Base-by-base conservation (phyloP, 2,113 vertebrate genomes). In the Mirza zaza region DNA sequence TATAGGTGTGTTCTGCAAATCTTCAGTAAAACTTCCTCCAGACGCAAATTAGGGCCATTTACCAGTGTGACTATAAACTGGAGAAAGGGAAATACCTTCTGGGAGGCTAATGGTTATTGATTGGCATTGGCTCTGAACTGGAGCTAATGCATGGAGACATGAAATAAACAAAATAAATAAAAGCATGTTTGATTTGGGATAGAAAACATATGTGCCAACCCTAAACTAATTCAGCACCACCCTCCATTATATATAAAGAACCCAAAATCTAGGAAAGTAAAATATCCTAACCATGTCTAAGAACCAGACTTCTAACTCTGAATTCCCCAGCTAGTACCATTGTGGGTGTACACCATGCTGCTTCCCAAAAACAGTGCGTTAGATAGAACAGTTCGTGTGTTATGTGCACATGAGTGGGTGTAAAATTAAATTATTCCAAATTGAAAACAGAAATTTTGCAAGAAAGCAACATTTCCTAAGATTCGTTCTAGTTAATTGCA, bases 361-460 rank as follows among this genome's bases (percentile, higher is more conserved):
- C 45, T n/a, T 81, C 50, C 57, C n/a, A 2, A 2, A 2, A 42
- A 32, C 32, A 25, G 27, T 23, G 50, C 13, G 36, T 52, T 34
- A 27, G 36, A 17, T 17, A 14, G 36, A 79, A 32, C 3, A n/a
- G 75, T 4, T 12, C 50, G 27, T 52, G 27, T 52, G 42, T 27
- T 52, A 9, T 25, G 55, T 17, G 10, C n/a, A 6, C 11, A 50
- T 25, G 8, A 32, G 42, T 86, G 90, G 15, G 68, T 39, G 5
- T 55, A 61, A 59, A 96, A 61, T 52, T 83, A 70, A 95, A 95
- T 55, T 55, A 94, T 77, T 65, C 65, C 70, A 87, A 63, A 61
- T 18, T 77, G 32, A 73, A 96, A 90, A 84, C 32, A 87, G 68
- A 95, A 75, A 25, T 39, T 15, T 39, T 68, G 48, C 45, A 34